Evolutionary conservation across 92 coral and sea anemone species (phyloP).

Genomic region (Metridium senile): DNA sequence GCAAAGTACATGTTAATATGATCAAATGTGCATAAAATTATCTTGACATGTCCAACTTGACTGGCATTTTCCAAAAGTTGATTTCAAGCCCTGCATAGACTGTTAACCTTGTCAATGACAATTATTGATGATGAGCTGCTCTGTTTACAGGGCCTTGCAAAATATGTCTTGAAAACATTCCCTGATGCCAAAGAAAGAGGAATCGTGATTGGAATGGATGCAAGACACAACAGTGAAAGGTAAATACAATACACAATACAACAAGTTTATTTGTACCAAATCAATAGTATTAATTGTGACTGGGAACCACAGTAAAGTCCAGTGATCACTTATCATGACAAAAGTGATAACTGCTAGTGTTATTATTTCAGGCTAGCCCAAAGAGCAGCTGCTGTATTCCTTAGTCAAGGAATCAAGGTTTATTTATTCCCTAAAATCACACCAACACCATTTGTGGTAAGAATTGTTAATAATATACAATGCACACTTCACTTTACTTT

Average conservation of each 20-base stretch:
- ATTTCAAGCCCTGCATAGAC: no score
- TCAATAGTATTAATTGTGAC: no score
- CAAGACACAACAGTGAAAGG: constrained; percentile 95
- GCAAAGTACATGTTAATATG: no score
- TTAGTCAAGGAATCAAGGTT: constrained; percentile 87
- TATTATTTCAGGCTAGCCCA: constrained; percentile 74
- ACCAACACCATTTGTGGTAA: constrained; percentile 98
- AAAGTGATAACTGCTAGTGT: background rate
- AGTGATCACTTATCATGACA: no score
- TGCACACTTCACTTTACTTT: no score
- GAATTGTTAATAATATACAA: constrained; percentile 6
- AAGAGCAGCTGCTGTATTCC: constrained; percentile 85
- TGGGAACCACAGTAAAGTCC: no score
- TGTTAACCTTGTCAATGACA: no score
- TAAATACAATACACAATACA: background rate
- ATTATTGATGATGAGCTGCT: background rate
- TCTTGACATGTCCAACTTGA: no score
- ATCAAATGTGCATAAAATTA: no score
- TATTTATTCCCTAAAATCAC: constrained; percentile 79
- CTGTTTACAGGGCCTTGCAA: constrained; percentile 76
- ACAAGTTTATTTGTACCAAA: background rate
- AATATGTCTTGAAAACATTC: constrained; percentile 70
- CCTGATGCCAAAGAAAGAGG: constrained; percentile 81
- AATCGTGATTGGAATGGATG: constrained; percentile 91
- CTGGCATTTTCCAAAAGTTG: no score